Percentiles rank a stretch among this genome's conserved stretches.
Conservation (phyloP, 2,888 invertebrate species). For the Drosophila borborema region DNA sequence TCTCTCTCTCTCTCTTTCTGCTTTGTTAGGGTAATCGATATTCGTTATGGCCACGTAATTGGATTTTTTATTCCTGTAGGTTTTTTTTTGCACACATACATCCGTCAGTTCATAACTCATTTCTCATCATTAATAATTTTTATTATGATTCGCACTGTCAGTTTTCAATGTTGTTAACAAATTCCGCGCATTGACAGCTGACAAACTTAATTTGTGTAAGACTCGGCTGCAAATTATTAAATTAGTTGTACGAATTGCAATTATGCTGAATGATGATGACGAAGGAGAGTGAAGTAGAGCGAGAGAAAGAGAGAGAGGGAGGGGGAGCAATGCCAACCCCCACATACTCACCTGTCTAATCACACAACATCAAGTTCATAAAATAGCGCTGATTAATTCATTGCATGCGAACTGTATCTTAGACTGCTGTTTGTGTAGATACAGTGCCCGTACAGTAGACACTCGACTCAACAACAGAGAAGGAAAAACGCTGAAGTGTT, state of each 20-base stretch:
- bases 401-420: conserved; percentile 62
- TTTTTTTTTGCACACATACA: neutral
- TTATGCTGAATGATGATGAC: conserved; percentile 41
- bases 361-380: conserved; percentile 48
- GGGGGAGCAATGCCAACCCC: neutral
- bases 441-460: conserved; percentile 50
- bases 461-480: conserved; percentile 19
- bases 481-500: conserved; percentile 7
- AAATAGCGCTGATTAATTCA: conserved; percentile 73
- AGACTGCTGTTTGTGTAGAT: conserved; percentile 26
- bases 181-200: conserved; percentile 82
- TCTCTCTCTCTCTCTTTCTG: too few relatives aligned
- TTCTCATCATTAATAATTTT: conserved; percentile 80
- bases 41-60: conserved; percentile 13
- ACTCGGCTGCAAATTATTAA: conserved; percentile 70
- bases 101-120: conserved; percentile 77
- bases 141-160: conserved; percentile 83
- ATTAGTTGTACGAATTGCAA: conserved; percentile 76
- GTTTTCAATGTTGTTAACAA: conserved; percentile 83
- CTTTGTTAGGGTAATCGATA: conserved; percentile 21
- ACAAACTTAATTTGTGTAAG: conserved; percentile 83
- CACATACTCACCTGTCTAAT: conserved; percentile 22
- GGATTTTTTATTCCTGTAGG: neutral
- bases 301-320: neutral
- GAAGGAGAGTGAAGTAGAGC: neutral